Base-by-base conservation (phyloP, 2,888 invertebrate species). In the Bimastos eiseni region DNA sequence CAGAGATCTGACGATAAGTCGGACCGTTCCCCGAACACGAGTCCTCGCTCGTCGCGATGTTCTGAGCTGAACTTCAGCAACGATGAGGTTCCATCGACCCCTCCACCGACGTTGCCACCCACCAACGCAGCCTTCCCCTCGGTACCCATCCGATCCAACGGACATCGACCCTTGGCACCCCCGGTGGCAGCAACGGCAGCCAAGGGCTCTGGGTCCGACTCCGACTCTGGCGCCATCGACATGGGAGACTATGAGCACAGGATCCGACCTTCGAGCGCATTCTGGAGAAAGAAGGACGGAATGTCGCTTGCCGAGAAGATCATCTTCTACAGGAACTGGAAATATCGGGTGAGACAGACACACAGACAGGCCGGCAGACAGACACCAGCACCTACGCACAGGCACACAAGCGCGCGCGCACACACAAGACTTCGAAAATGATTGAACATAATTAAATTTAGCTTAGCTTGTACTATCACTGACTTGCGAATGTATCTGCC, bases 231-330 rank as follows among this genome's bases (percentile, higher is more conserved):
- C 1, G n/a, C 90, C 30, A 49, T 91, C 41, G 89, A 91, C 36
- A 91, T 91, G 91, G 91, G 91, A 70, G 89, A 91, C 70, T 91
- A 91, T 37, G 90, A 90, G 44, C 90, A 83, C 30, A 70, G 89
- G 15, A 90, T 90, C 84, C 41, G 89, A 37, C 91, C 91, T 33
- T 89, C 90, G 21, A 17, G 41, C 49, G 70, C 90, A 89, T 91
- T 90, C 88, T 91, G 91, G 91, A 89, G 88, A 38, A 34, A 44
- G 37, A 19, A 44, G 33, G 91, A 91, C 41, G 91, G 91, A n/a
- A 89, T 70, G 86, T 90, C 91, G 30, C 41, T 91, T 49, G 90
- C 91, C 0, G 90, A 91, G 36, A 91, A 91, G 55, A 91, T 91
- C 41, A 90, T 91, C 89, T 90, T 41, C 84, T 91, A 91, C 88